Conservation (phyloP, 2,113 vertebrate species). For the Eclectus roratus region DNA sequence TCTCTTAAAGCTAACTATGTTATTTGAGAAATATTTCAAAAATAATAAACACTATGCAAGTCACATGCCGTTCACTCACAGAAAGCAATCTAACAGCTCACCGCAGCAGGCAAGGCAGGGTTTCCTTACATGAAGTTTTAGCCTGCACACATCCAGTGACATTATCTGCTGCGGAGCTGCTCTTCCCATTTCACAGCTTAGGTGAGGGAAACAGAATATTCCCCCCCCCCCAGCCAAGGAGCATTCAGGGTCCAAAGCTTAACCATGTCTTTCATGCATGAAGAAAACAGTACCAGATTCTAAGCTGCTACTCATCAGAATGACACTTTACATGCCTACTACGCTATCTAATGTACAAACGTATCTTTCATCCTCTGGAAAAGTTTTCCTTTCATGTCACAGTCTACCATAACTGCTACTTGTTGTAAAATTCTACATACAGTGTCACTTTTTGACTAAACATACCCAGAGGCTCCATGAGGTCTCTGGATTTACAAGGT, state of each 20-base stretch:
- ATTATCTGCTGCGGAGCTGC: background rate
- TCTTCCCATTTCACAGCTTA: background rate
- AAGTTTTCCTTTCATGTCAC: background rate
- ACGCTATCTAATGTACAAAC: background rate
- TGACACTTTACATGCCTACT: background rate
- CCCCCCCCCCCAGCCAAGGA: background rate
- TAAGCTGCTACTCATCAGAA: background rate
- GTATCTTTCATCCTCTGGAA: background rate
- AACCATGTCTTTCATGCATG: background rate
- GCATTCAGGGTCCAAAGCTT: background rate
- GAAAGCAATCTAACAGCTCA: background rate
- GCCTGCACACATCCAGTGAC: background rate
- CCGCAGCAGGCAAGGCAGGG: background rate
- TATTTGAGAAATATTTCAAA: background rate
- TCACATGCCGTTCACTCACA: background rate
- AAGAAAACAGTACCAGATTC: background rate
- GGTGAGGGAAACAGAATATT: background rate
- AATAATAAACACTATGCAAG: background rate
- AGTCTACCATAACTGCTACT: background rate
- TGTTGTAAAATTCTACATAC: background rate
- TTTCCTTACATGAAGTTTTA: background rate
- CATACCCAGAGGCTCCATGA: background rate
- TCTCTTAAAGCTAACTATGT: background rate
- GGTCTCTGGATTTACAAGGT: background rate
- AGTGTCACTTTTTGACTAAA: background rate